Base-by-base conservation (phyloP, 2,797 vertebrate genomes). In the Manis javanica region DNA sequence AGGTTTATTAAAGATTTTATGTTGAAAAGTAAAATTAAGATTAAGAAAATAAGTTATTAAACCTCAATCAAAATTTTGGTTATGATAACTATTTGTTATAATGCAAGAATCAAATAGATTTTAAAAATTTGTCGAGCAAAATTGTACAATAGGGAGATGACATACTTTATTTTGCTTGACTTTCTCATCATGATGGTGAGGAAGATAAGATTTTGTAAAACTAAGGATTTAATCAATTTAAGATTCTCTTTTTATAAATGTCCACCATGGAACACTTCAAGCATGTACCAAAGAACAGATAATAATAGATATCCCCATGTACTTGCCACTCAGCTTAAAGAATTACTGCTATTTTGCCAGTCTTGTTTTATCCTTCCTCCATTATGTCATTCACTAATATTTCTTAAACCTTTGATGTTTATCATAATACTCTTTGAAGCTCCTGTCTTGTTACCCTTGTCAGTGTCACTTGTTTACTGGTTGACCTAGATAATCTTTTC, bases 1-100 rank as follows among this genome's bases (percentile, higher is more conserved):
- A 77, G 16, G 18, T 61, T 91, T 91, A 95, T 74, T 87, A 75
- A 82, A 31, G 59, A 74, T 87, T 87, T 74, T 74, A 39, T 69
- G 83, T 75, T 75, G 34, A 74, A 91, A 87, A 49, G 53, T 64
- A 75, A 66, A 83, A 75, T 69, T 42, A 49, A 92, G 61, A 87
- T 77, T 82, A 26, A 42, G 34, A 87, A 86, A 46, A 51, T 42
- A 74, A 66, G 10, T 64, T 83, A 61, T 83, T 83, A 66, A 87
- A 88, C 26, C n/a, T 82, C 49, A 49, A 63, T 53, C 46, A 83
- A 78, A 92, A 63, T 66, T 88, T 88, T 75, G 42, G 46, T 69
- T 88, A 42, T 68, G 64, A n/a, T 42, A 71, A 6, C 51, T 66
- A 7, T 68, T 83, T 66, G 15, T 74, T 57, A 39, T 19, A 74